Evolutionary conservation across 2,113 vertebrate species (phyloP).

Genomic region (Galbula dea): DNA sequence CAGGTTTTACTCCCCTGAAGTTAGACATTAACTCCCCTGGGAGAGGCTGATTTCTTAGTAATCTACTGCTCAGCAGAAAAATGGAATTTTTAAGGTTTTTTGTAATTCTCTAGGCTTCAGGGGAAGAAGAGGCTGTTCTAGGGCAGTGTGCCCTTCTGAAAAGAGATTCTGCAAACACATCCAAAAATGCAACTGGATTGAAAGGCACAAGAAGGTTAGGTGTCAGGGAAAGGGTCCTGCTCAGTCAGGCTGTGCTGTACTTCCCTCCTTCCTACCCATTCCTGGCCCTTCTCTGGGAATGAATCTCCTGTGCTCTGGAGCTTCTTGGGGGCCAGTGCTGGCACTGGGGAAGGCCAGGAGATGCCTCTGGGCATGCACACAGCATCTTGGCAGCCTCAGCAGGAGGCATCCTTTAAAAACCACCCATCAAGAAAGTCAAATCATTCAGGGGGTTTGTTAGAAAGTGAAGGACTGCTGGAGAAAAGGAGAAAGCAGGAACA

Average conservation of each 20-base stretch:
- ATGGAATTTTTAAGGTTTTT: not conserved
- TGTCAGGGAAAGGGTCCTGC: not conserved
- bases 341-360: too few species aligned
- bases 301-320: too few species aligned
- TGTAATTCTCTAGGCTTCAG: not conserved
- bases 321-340: too few species aligned
- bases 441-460: not conserved
- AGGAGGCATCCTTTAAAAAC: not conserved
- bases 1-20: not conserved
- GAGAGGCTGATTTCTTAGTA: not conserved
- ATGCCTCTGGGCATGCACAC: too few species aligned
- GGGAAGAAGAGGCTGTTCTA: not conserved
- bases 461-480: not conserved
- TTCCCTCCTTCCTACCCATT: not conserved
- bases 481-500: not conserved
- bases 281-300: too few species aligned
- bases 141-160: not conserved
- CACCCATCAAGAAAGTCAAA: not conserved
- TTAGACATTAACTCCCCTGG: not conserved
- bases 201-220: not conserved
- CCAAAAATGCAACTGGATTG: not conserved
- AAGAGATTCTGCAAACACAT: not conserved
- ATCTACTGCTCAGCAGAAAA: not conserved
- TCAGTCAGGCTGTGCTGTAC: not conserved
- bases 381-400: too few species aligned